Evolutionary conservation across 2,888 invertebrate species (phyloP).

Genomic region (Podabrus alpinus): DNA sequence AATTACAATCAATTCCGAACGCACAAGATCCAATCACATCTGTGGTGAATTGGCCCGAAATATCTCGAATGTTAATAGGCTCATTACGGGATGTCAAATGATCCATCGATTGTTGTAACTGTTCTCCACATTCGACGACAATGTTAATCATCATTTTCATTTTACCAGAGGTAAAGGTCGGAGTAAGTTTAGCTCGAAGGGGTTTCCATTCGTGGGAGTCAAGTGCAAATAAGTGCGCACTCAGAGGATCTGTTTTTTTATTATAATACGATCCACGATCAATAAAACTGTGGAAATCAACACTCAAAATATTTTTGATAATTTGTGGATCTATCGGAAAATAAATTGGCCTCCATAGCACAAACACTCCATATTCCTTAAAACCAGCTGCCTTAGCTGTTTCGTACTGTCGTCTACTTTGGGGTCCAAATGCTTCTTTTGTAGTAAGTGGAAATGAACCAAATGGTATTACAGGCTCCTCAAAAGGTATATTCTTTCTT

Average conservation of each 20-base stretch:
- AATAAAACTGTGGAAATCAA: background rate
- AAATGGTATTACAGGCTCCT: conserved; percentile 42
- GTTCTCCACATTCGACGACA: conserved; percentile 15
- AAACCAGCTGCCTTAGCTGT: background rate
- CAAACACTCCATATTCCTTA: background rate
- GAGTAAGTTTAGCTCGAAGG: conserved; percentile 27
- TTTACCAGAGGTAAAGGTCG: conserved; percentile 34
- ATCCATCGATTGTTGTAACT: conserved; percentile 17
- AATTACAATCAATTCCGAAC: conserved; percentile 64
- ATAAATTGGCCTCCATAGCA: background rate
- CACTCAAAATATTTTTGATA: background rate
- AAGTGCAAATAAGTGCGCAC: background rate
- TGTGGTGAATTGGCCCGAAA: conserved; percentile 61
- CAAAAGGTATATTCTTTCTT: conserved; percentile 35
- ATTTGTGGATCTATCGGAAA: background rate
- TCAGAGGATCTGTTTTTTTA: background rate
- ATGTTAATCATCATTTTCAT: conserved; percentile 34
- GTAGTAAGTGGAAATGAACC: conserved; percentile 37
- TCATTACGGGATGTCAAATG: background rate
- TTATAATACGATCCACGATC: background rate
- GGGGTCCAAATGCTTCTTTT: conserved; percentile 9
- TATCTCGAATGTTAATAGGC: conserved; percentile 46
- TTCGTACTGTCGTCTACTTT: conserved; percentile 15
- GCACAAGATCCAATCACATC: conserved; percentile 63
- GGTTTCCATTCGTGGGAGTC: background rate